These are phyloP conservation scores for Octodon degus DNA, from an alignment of 2,113 vertebrate species.

Conservation along the genomic window DNA sequence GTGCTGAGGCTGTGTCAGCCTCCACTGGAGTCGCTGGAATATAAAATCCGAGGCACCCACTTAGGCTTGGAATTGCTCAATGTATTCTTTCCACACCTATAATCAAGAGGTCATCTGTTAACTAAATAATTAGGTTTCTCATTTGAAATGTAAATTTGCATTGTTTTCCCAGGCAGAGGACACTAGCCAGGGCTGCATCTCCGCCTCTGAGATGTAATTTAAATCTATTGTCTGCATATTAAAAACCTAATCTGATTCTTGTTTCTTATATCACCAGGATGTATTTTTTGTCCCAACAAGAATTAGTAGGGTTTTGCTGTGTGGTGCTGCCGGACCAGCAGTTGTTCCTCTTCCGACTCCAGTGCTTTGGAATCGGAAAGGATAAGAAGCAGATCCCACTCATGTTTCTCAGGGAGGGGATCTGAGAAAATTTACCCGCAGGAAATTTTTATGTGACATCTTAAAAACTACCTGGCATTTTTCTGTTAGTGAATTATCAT, in stretches of 20 bases:
- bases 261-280: neutral
- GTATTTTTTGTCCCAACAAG: neutral
- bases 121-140: constrained; percentile 66
- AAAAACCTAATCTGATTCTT: constrained; percentile 43
- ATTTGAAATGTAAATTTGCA: constrained; percentile 61
- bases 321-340: neutral
- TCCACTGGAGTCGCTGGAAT: neutral
- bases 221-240: constrained; percentile 42
- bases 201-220: constrained; percentile 24
- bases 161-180: neutral
- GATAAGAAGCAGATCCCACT: neutral
- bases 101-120: constrained; percentile 48
- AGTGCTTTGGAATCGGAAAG: constrained; percentile 13
- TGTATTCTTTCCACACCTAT: neutral
- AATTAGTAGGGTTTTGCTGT: neutral
- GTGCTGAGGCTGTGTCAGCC: neutral
- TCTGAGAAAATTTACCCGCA: neutral
- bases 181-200: neutral
- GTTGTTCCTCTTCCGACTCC: neutral
- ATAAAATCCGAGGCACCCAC: neutral
- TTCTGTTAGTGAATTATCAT: neutral
- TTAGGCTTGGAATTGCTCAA: neutral
- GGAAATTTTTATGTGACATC: neutral
- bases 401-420: neutral
- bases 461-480: neutral